phyloP scores from a whole-genome alignment of 2,113 vertebrate species.

The Nothoprocta pentlandii region DNA sequence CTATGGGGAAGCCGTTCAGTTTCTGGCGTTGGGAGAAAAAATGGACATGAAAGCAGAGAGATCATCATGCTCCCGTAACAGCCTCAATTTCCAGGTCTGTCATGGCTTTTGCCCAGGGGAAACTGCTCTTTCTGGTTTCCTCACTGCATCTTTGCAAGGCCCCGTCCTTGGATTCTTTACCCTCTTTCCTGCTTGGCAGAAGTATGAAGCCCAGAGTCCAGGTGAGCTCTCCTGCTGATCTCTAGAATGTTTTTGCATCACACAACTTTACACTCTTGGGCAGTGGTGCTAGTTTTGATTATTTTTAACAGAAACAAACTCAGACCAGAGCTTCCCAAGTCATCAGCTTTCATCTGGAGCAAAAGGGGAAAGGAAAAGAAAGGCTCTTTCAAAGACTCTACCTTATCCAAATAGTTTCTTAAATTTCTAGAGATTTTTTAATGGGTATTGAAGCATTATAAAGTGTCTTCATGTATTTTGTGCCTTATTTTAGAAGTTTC shows the following conservation, averaged over 20 bases:
- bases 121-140: background rate
- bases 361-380: accelerated
- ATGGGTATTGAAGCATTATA: background rate
- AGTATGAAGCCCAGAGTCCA: too few species aligned
- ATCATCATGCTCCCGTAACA: background rate
- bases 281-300: background rate
- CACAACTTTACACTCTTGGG: background rate
- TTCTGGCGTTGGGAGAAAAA: background rate
- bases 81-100: background rate
- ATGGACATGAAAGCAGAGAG: background rate
- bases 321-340: background rate
- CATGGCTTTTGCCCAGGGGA: background rate
- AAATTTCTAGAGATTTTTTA: background rate
- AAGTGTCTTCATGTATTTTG: background rate
- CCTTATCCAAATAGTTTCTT: background rate
- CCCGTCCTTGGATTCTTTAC: background rate
- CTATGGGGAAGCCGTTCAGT: background rate
- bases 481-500: background rate
- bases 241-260: background rate
- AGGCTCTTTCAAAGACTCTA: background rate
- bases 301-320: background rate
- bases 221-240: accelerated
- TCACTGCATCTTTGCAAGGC: background rate
- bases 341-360: background rate
- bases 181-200: background rate